Percentiles rank a stretch among this genome's conserved stretches.
phyloP scores from a whole-genome alignment of 2,888 invertebrate species.

The Oscheius sp. region DNA sequence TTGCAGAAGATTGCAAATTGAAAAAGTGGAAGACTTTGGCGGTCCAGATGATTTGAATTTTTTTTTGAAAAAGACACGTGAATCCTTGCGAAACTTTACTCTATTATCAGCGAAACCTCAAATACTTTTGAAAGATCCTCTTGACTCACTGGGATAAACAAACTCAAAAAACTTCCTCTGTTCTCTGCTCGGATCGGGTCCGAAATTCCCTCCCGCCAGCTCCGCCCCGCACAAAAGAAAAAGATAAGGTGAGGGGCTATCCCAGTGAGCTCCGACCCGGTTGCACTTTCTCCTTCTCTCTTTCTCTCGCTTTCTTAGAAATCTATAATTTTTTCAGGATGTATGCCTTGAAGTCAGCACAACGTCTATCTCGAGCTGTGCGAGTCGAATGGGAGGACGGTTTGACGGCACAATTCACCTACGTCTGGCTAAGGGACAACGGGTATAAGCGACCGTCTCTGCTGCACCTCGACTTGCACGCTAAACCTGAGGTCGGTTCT shows the following conservation, averaged over 20 bases:
- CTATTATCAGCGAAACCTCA: not conserved
- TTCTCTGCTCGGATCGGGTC: not conserved
- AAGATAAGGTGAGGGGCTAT: constrained; percentile 11
- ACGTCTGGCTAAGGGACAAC: constrained; percentile 62
- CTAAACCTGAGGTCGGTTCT: constrained; percentile 45
- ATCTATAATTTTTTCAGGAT: not conserved
- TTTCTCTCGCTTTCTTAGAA: not conserved
- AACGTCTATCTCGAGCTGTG: constrained; percentile 51
- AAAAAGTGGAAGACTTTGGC: too few species aligned
- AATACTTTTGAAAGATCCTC: not conserved
- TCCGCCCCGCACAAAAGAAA: constrained; percentile 4
- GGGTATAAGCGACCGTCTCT: constrained; percentile 49
- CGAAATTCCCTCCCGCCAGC: constrained; percentile 5
- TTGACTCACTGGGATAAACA: too few species aligned
- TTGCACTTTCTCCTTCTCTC: not conserved
- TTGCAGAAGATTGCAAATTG: not conserved
- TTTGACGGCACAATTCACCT: constrained; percentile 52
- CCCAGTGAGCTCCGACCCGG: not conserved
- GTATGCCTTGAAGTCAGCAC: constrained; percentile 42
- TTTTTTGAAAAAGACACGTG: too few species aligned
- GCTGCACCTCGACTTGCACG: constrained; percentile 58
- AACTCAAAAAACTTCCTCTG: not conserved
- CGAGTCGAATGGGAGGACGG: constrained; percentile 62
- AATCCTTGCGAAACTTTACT: not conserved
- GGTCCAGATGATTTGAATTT: too few species aligned